These are phyloP conservation scores for Drosophila kohkoa DNA, from an alignment of 1,140 invertebrate species.

Conservation along the genomic window DNA sequence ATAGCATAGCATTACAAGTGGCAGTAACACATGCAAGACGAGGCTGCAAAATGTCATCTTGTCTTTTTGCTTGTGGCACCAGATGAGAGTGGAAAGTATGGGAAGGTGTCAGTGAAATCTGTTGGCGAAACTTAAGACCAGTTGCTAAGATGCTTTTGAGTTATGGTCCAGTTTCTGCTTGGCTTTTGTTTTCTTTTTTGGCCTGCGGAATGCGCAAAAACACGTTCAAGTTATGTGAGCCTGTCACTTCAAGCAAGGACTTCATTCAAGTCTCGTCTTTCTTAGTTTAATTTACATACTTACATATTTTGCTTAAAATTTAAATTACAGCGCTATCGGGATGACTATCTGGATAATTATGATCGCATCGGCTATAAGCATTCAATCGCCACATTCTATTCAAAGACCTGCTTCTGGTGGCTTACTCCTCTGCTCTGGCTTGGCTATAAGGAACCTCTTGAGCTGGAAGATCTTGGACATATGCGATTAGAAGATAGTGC, in stretches of 20 bases:
- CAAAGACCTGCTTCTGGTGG: constrained; percentile 92
- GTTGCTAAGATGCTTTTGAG: constrained; percentile 49
- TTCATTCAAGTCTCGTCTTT: constrained; percentile 10
- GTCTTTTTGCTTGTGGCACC: constrained; percentile 30
- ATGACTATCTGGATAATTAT: constrained; percentile 75
- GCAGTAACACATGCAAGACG: constrained; percentile 48
- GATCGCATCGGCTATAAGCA: constrained; percentile 86
- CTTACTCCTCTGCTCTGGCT: constrained; percentile 88
- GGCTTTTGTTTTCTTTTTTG: constrained; percentile 28
- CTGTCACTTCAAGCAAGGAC: constrained; percentile 12
- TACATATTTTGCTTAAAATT: background rate
- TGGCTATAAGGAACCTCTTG: constrained; percentile 89
- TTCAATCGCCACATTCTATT: constrained; percentile 88
- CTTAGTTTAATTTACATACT: constrained; percentile 19
- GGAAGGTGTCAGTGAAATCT: constrained; percentile 20
- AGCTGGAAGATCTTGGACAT: constrained; percentile 89
- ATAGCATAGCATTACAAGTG: constrained; percentile 26
- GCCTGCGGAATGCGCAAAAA: constrained; percentile 22
- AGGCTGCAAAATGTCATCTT: constrained; percentile 44
- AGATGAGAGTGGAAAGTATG: background rate
- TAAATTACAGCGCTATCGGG: constrained; percentile 66
- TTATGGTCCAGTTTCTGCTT: constrained; percentile 40
- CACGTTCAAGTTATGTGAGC: constrained; percentile 20
- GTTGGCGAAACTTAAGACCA: constrained; percentile 41
- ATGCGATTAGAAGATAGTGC: constrained; percentile 88